A percentile compares a stretch with the other conserved stretches of the same genome.
These are phyloP conservation scores for Leptinotarsa texana DNA, from an alignment of 1,140 invertebrate genomes.

Conservation along the genomic window DNA sequence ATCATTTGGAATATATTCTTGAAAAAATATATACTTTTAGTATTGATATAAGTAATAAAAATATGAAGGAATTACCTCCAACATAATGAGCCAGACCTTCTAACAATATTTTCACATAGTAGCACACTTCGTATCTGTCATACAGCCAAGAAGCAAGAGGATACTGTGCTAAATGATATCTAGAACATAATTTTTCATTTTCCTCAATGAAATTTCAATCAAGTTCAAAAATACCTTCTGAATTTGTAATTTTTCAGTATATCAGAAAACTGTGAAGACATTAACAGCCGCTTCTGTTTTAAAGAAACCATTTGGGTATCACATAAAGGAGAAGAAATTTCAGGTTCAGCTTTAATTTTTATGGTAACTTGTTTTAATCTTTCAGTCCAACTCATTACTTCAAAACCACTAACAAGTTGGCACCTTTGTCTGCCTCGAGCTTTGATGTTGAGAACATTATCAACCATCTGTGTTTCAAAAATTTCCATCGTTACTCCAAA, in stretches of 20 bases:
- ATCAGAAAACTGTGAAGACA: slow-evolving; percentile 33
- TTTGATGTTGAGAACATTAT: slow-evolving; percentile 49
- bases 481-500: slow-evolving; percentile 55
- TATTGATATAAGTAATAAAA: not conserved
- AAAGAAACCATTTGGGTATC: slow-evolving; percentile 48
- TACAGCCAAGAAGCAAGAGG: slow-evolving; percentile 49
- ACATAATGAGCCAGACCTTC: slow-evolving; percentile 44
- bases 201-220: not conserved
- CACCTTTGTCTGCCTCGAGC: slow-evolving; percentile 53
- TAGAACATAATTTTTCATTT: slow-evolving; percentile 22
- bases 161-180: slow-evolving; percentile 49
- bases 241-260: slow-evolving; percentile 43
- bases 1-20: slow-evolving; percentile 51
- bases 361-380: slow-evolving; percentile 48
- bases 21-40: slow-evolving; percentile 14
- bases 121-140: slow-evolving; percentile 50
- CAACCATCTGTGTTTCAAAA: slow-evolving; percentile 44
- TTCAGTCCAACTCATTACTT: slow-evolving; percentile 40
- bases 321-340: slow-evolving; percentile 44
- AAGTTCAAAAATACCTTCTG: slow-evolving; percentile 36
- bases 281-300: slow-evolving; percentile 38
- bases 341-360: slow-evolving; percentile 45
- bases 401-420: slow-evolving; percentile 43
- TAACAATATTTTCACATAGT: slow-evolving; percentile 45
- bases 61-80: slow-evolving; percentile 34